Evolutionary conservation across 2,113 vertebrate genomes (phyloP), one percentile per base, ranked within the genome.

Genomic region (Phoenicopterus ruber): DNA sequence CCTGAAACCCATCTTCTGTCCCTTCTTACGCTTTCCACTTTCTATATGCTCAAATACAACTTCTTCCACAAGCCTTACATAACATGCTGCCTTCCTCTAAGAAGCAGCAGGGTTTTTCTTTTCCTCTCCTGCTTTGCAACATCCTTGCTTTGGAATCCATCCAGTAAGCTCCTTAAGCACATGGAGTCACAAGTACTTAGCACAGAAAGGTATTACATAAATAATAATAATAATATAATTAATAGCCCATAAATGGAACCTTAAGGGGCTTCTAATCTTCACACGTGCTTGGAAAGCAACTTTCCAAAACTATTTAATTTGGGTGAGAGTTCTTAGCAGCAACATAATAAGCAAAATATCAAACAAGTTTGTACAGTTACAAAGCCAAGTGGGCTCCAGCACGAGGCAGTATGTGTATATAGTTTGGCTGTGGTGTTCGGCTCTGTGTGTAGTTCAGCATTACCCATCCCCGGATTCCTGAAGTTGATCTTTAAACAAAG

Each of bases 141-240:
- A 91, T 94, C 81, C 70, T 85, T 69, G 42, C 81, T 91, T 89
- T 96, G 95, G 96, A 96, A 94, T 72, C 65, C 57, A 80, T 94
- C 95, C 95, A 96, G 78, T 96, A 95, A 97, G 93, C 94, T 96
- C 71, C 95, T 97, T 96, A 94, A 91, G 73, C 80, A 89, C 61
- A 79, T 5, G 29, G 65, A 94, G 73, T 92, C 83, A 71, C 65
- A 94, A 91, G 84, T 73, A 72, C 70, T 96, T 96, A 95, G 66
- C 89, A 85, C 22, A 88, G 95, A 93, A 85, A n/a, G 55, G 80
- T 86, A 92, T 90, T 94, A 95, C 84, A 93, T 80, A 72, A 96
- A 94, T 81, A 96, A 94, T 91, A 96, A 85, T 74, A 85, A 91
- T 82, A 91, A 93, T 82, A 80, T 46, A 82, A 82, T 94, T 73